Conservation (phyloP, 2,797 vertebrate species). For the Rousettus madagascariensis region DNA sequence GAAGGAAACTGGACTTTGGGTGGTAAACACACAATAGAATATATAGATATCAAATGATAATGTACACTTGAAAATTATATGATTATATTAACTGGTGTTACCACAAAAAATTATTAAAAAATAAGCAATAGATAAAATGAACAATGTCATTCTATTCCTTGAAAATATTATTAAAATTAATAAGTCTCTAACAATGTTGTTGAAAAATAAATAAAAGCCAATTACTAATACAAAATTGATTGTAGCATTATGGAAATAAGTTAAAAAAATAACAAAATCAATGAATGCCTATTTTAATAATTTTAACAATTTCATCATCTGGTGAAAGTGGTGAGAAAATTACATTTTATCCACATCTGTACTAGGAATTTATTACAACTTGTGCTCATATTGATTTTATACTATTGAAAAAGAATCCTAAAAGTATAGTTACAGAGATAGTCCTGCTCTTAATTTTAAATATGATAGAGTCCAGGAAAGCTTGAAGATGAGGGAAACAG, state of each 20-base stretch:
- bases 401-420: neutral
- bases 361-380: neutral
- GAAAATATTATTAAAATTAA: too few relatives aligned
- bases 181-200: too few relatives aligned
- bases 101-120: too few relatives aligned
- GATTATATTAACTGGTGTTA: too few relatives aligned
- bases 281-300: neutral
- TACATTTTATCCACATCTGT: neutral
- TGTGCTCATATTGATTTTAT: neutral
- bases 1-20: too few relatives aligned
- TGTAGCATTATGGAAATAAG: neutral
- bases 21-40: too few relatives aligned
- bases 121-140: too few relatives aligned
- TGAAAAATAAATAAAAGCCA: too few relatives aligned
- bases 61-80: too few relatives aligned
- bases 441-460: neutral
- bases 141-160: too few relatives aligned
- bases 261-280: neutral
- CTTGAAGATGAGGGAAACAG: neutral
- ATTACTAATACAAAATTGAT: neutral
- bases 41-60: too few relatives aligned
- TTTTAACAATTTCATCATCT: neutral
- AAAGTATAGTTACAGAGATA: neutral
- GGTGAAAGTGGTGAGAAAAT: neutral
- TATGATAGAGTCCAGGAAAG: neutral